A percentile compares a stretch with the other conserved stretches of the same genome.
Evolutionary conservation across 2,113 vertebrate species (phyloP).

Genomic region (Nestor notabilis): DNA sequence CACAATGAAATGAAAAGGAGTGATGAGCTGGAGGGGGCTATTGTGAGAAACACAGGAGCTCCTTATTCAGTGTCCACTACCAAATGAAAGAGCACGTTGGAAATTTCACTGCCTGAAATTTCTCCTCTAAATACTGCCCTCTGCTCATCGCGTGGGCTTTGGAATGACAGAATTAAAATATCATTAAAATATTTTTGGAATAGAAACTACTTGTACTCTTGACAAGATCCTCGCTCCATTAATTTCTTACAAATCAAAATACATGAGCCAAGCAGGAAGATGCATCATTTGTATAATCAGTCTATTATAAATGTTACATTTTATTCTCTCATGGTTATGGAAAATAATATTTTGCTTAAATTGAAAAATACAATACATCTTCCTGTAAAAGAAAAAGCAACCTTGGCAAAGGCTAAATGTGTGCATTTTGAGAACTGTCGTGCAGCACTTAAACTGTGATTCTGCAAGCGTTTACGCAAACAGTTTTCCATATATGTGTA

Average conservation of each 20-base stretch:
- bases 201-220: not conserved
- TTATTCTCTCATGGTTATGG: not conserved
- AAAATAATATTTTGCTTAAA: not conserved
- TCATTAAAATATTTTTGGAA: not conserved
- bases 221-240: not conserved
- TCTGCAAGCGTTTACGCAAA: not conserved
- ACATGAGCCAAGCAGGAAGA: not conserved
- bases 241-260: not conserved
- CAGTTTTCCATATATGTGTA: not conserved
- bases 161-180: not conserved
- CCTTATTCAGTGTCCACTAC: constrained; percentile 19
- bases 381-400: not conserved
- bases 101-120: constrained; percentile 8
- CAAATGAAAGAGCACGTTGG: not conserved
- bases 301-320: not conserved
- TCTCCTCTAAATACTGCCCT: not conserved
- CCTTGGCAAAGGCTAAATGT: not conserved
- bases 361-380: not conserved
- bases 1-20: constrained; percentile 60
- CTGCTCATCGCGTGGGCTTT: not conserved
- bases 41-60: constrained; percentile 40
- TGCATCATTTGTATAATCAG: not conserved
- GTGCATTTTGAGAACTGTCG: not conserved
- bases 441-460: not conserved
- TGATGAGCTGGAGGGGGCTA: constrained; percentile 54